Evolutionary conservation across 2,113 vertebrate genomes (phyloP).

Genomic region (Phainopepla nitens): DNA sequence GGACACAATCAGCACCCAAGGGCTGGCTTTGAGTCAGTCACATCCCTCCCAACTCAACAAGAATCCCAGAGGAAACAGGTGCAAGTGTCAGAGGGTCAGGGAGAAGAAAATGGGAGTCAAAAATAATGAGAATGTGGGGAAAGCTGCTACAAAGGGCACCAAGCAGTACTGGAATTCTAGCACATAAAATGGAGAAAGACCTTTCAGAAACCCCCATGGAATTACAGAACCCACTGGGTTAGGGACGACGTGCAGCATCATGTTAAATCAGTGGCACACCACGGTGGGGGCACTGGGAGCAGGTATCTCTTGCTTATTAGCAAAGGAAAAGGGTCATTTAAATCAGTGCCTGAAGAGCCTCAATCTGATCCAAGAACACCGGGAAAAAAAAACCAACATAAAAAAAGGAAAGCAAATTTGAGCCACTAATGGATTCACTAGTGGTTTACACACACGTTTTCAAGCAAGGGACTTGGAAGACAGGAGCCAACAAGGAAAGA

Average conservation of each 20-base stretch:
- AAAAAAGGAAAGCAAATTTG: neutral
- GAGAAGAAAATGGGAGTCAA: rapidly evolving
- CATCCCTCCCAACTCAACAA: neutral
- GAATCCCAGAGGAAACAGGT: neutral
- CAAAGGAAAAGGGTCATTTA: neutral
- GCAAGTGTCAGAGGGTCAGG: rapidly evolving
- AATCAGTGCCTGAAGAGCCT: neutral
- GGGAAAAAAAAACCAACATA: neutral
- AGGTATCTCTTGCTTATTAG: neutral
- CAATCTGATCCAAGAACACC: neutral
- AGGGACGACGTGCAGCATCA: neutral
- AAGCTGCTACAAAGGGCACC: neutral
- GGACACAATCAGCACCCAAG: neutral
- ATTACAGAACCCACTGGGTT: neutral
- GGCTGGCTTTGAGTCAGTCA: neutral
- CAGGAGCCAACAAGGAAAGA: rapidly evolving
- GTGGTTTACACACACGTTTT: rapidly evolving
- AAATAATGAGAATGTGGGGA: neutral
- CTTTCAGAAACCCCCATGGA: rapidly evolving
- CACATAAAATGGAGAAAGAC: neutral
- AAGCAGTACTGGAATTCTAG: rapidly evolving
- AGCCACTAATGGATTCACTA: neutral
- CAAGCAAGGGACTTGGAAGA: neutral
- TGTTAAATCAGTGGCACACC: rapidly evolving
- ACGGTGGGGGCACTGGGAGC: neutral